Percentiles rank a stretch among this genome's conserved stretches.
Conservation (phyloP, 1,140 invertebrate genomes). For the Euborellia annulipes region DNA sequence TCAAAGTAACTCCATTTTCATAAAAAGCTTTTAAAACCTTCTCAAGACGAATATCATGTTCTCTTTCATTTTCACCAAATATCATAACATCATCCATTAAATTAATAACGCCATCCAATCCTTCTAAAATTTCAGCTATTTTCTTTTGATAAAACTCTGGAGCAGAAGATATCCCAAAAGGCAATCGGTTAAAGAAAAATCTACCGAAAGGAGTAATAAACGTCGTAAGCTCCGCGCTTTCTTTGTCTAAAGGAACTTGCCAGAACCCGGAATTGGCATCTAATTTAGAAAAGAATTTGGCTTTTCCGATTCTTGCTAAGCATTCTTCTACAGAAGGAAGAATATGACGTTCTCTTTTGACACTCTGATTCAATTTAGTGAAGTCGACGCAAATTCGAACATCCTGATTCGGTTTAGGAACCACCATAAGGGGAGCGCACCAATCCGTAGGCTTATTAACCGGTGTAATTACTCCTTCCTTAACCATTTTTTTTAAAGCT, state of each 20-base stretch:
- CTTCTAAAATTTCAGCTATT: no score
- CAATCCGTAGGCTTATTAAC: constrained; percentile 24
- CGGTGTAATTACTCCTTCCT: constrained; percentile 18
- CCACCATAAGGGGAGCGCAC: constrained; percentile 25
- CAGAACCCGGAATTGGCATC: constrained; percentile 14
- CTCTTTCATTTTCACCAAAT: no score
- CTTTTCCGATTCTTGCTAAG: constrained; percentile 3
- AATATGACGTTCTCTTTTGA: constrained; percentile 14
- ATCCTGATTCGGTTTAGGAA: constrained; percentile 23
- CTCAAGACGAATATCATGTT: no score
- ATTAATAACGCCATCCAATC: no score
- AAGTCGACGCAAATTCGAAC: constrained; percentile 28
- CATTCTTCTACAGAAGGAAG: constrained; percentile 6
- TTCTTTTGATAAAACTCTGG: constrained; percentile 8
- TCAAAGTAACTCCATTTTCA: no score
- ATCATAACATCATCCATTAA: no score
- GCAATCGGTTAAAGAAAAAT: constrained; percentile 10
- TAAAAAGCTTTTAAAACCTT: no score
- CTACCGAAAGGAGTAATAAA: constrained; percentile 17
- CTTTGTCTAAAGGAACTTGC: constrained; percentile 12
- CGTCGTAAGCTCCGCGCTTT: constrained; percentile 12
- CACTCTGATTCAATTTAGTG: constrained; percentile 19
- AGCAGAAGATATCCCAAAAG: constrained; percentile 13
- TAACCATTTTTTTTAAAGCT: constrained; percentile 16
- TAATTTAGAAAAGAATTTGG: constrained; percentile 11